Evolutionary conservation across 2,113 vertebrate genomes (phyloP), one percentile per base, ranked within the genome.

Genomic region (Perca fluviatilis): DNA sequence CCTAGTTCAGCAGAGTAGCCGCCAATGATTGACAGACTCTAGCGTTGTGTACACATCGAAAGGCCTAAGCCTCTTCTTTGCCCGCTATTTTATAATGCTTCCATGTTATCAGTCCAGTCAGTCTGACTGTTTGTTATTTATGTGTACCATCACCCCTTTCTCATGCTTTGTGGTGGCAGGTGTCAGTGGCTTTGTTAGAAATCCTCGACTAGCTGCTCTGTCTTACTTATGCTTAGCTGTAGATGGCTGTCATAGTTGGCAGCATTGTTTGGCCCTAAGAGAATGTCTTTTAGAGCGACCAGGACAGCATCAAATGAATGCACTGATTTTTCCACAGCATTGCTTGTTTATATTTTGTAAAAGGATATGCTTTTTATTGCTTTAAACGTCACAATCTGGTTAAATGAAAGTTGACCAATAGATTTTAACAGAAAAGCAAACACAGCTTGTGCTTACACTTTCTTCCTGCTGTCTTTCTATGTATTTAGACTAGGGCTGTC

Each of bases 91-190:
- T 68, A 40, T 56, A 82, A 83, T 43, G 18, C 68, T 74, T 68
- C 77, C 54, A n/a, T 54, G 72, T 86, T 88, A 77, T 89, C 85
- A 83, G 79, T 65, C 63, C 53, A 86, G 82, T 89, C 80, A 82
- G 54, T 88, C 60, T 46, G 77, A 92, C 82, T 77, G 77, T 87
- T 86, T 86, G 78, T 90, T 91, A 83, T 93, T 90, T 82, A 89
- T 82, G 80, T 81, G 60, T 69, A 71, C 70, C 71, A 66, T 88
- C 85, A 69, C n/a, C 63, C 51, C 16, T 78, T 56, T 79, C 58
- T 70, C 64, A 27, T 80, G 73, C 79, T 83, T 60, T 64, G 15
- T 49, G 72, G 58, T 86, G 84, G 88, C 82, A 82, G 83, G 83
- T 86, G 87, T 90, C 84, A 82, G 51, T 65, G 82, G 83, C 73